Evolutionary conservation across 2,797 vertebrate genomes (phyloP), one percentile per base, ranked within the genome.

Genomic region (Loris lydekkerianus): DNA sequence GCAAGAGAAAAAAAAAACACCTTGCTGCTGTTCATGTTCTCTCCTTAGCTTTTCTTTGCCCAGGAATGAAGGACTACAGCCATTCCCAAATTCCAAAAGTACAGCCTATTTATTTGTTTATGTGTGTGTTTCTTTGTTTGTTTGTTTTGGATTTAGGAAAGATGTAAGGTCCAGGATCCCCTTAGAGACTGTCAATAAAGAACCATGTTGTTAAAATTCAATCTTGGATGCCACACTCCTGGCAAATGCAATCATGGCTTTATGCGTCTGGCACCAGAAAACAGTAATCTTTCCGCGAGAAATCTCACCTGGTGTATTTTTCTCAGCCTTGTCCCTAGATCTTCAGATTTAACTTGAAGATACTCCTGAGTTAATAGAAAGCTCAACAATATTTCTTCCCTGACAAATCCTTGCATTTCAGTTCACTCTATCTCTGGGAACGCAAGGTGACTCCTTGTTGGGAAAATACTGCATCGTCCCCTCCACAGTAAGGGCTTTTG

Each of bases 311-410:
- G 60, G 77, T 58, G 2, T 80, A 21, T 81, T 94, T 91, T 84
- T 91, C 86, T 89, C 83, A 58, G 29, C 29, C 65, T 69, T 86
- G 86, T 90, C 78, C 61, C 37, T 11, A 83, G 81, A 90, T 53
- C 75, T 90, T 94, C 94, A 34, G 23, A 80, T 25, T 18, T 77
- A 91, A 91, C 77, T 89, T 37, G 0, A 53, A 92, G 84, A 80
- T 27, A 53, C 34, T 72, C 31, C 87, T 73, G 93, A 92, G 53
- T 69, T 53, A 83, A 73, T 18, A 81, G 37, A 60, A 92, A 87
- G 49, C 25, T 78, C 83, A 29, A 43, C 72, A 31, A 27, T 95
- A 65, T 92, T 72, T 96, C 89, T 84, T 73, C 78, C 87, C 93
- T 46, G 72, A 92, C 20, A 75, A 89, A 69, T 53, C 72, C 63